Percentiles rank a stretch among this genome's conserved stretches.
phyloP scores from a whole-genome alignment of 2,888 invertebrate genomes.

The Brenthis ino region DNA sequence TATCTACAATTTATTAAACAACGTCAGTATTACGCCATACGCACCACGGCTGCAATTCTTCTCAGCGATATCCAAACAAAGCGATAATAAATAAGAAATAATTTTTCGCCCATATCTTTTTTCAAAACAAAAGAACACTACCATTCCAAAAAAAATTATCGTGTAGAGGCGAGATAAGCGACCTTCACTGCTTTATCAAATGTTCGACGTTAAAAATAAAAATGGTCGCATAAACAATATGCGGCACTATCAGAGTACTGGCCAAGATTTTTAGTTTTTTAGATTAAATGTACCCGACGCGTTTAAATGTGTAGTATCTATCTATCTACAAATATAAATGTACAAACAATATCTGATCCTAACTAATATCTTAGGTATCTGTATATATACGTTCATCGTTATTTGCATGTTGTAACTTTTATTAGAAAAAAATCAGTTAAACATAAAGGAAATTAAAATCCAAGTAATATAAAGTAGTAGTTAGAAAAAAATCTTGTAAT shows the following conservation, averaged over 20 bases:
- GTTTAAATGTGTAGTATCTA: no score
- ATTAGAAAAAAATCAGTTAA: no score
- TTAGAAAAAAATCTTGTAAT: background rate
- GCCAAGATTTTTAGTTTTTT: no score
- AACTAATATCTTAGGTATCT: no score
- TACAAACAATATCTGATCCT: no score
- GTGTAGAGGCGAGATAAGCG: conserved; percentile 17
- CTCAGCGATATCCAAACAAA: conserved; percentile 7
- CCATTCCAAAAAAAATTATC: conserved; percentile 12
- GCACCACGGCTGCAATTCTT: background rate
- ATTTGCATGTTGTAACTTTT: no score
- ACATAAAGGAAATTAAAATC: no score
- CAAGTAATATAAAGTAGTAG: no score
- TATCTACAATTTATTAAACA: conserved; percentile 22
- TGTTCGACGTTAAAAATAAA: conserved; percentile 12
- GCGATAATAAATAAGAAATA: background rate
- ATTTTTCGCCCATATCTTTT: background rate
- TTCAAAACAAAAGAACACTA: conserved; percentile 10
- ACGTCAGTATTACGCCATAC: background rate
- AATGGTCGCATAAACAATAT: conserved; percentile 4
- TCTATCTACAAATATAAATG: no score
- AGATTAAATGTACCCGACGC: no score
- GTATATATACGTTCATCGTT: no score
- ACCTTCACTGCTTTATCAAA: conserved; percentile 18
- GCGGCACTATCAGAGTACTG: no score